These are phyloP conservation scores for Erebia palarica DNA, from an alignment of 2,888 invertebrate genomes.

Conservation along the genomic window DNA sequence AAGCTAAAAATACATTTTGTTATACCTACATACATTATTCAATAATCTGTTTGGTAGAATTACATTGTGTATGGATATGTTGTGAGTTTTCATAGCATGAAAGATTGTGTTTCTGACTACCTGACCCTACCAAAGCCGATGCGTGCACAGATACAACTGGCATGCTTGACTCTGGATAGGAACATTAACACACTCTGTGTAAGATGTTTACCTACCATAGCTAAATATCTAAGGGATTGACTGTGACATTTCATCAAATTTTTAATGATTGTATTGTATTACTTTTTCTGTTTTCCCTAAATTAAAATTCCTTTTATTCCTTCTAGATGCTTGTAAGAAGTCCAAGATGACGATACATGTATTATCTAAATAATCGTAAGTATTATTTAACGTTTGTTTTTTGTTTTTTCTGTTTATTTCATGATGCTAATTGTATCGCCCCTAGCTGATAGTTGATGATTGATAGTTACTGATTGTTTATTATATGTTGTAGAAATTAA, in stretches of 20 bases:
- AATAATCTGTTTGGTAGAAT: too few species aligned
- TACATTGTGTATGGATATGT: too few species aligned
- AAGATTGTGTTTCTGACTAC: background rate
- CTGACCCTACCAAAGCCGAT: slow-evolving; percentile 80
- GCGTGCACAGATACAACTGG: slow-evolving; percentile 59
- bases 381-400: too few species aligned
- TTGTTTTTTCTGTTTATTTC: too few species aligned
- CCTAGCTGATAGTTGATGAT: slow-evolving; percentile 39
- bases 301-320: background rate
- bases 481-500: background rate
- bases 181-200: slow-evolving; percentile 78
- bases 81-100: too few species aligned
- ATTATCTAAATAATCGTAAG: background rate
- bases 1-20: too few species aligned
- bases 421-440: slow-evolving; percentile 18
- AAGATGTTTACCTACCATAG: slow-evolving; percentile 62
- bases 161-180: slow-evolving; percentile 79
- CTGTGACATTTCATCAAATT: slow-evolving; percentile 26
- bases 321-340: background rate
- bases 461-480: slow-evolving; percentile 8
- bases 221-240: slow-evolving; percentile 45
- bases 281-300: background rate
- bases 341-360: background rate
- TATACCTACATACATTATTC: too few species aligned
- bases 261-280: background rate